phyloP scores from a whole-genome alignment of 1,140 invertebrate species.

The Lucilia cuprina region DNA sequence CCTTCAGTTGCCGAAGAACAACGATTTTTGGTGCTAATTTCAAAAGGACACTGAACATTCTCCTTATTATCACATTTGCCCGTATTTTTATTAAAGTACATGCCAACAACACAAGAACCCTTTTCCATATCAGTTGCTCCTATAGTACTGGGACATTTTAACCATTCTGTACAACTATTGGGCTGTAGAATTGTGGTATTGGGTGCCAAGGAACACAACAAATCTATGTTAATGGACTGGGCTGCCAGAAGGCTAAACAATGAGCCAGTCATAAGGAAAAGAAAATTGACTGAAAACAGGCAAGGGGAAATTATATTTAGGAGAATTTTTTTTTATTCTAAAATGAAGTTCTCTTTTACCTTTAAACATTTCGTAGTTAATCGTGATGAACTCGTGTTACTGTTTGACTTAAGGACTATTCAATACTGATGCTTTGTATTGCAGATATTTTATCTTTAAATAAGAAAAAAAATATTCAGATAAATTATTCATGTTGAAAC shows the following conservation, averaged over 20 bases:
- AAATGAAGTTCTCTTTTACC: not conserved
- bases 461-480: too few relatives aligned
- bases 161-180: constrained; percentile 52
- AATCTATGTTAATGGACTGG: not conserved
- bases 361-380: not conserved
- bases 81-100: constrained; percentile 48
- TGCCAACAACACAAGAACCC: constrained; percentile 50
- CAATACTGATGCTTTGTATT: too few relatives aligned
- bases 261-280: not conserved
- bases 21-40: constrained; percentile 32
- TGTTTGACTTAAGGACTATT: too few relatives aligned
- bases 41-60: constrained; percentile 48
- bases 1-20: constrained; percentile 46
- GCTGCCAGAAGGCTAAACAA: not conserved
- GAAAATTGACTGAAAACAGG: not conserved
- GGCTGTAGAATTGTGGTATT: constrained; percentile 48
- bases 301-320: not conserved
- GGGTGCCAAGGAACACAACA: constrained; percentile 45
- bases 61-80: constrained; percentile 43
- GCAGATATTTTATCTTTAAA: too few relatives aligned
- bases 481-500: too few relatives aligned
- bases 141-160: constrained; percentile 42
- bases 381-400: too few relatives aligned
- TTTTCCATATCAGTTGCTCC: constrained; percentile 45
- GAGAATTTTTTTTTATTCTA: not conserved